A percentile compares a stretch with the other conserved stretches of the same genome.
These are phyloP conservation scores for Holothuria glaberrima DNA, from an alignment of 35 echinoderm and acorn worm species.

Conservation along the genomic window DNA sequence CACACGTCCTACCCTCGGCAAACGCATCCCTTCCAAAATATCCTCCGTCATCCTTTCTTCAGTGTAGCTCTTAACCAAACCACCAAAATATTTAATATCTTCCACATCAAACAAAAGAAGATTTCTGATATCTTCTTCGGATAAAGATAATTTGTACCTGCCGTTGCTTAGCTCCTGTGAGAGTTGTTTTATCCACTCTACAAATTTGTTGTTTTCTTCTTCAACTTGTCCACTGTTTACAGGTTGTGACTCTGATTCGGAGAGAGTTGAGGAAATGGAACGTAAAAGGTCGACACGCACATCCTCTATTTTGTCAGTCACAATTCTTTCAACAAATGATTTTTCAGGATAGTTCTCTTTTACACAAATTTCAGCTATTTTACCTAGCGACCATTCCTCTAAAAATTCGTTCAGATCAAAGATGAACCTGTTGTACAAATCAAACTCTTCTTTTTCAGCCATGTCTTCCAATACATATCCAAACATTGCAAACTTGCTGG, in stretches of 20 bases:
- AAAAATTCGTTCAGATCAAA: conserved; percentile 4
- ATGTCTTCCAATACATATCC: conserved; percentile 35
- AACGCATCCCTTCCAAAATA: not conserved
- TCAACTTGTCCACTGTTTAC: not conserved
- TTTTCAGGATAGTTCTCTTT: not conserved
- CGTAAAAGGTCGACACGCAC: not conserved
- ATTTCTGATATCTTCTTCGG: conserved; percentile 20
- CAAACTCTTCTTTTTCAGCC: conserved; percentile 20
- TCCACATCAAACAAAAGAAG: conserved; percentile 35
- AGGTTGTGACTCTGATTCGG: not conserved
- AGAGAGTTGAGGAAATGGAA: not conserved
- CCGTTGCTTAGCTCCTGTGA: not conserved
- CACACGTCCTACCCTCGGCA: not conserved
- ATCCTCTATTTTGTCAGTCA: not conserved
- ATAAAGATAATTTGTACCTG: not conserved
- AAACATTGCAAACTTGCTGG: not conserved
- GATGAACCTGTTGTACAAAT: not conserved
- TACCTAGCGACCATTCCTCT: conserved; percentile 14
- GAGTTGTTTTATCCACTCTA: not conserved
- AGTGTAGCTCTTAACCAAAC: not conserved
- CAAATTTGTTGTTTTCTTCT: not conserved
- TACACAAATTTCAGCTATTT: conserved; percentile 6
- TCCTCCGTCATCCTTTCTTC: not conserved
- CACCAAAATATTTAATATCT: not conserved
- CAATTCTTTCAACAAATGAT: conserved; percentile 4